Evolutionary conservation across 1,140 invertebrate genomes (phyloP).

Genomic region (Calosoma granatense): DNA sequence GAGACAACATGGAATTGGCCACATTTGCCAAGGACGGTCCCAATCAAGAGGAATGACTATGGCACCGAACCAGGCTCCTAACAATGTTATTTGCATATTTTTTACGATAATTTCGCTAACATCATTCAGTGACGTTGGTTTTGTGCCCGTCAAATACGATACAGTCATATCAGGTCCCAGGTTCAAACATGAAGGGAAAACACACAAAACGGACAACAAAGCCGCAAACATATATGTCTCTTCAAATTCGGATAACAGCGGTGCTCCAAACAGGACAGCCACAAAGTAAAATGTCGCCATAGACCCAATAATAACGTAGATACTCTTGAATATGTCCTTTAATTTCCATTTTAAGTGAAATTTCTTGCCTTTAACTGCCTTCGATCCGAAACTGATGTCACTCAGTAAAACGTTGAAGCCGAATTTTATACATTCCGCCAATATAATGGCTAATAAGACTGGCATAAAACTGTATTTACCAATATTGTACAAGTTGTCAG

Average conservation of each 20-base stretch:
- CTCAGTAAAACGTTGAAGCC: conserved; percentile 9
- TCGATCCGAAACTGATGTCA: conserved; percentile 7
- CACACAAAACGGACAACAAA: conserved; percentile 53
- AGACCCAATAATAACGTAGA: conserved; percentile 23
- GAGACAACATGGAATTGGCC: conserved; percentile 66
- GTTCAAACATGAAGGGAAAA: conserved; percentile 51
- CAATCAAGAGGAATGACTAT: conserved; percentile 85
- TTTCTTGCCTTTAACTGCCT: conserved; percentile 9
- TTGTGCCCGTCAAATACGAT: conserved; percentile 40
- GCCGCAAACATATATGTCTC: conserved; percentile 62
- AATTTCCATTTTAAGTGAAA: conserved; percentile 14
- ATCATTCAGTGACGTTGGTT: conserved; percentile 37
- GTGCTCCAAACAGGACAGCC: conserved; percentile 67
- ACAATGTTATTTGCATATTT: conserved; percentile 48
- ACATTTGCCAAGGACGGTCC: conserved; percentile 80
- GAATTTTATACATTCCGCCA: conserved; percentile 25
- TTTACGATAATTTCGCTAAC: conserved; percentile 46
- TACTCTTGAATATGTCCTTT: conserved; percentile 33
- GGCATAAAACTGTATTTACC: conserved; percentile 22
- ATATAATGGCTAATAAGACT: conserved; percentile 19
- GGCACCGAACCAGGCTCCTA: conserved; percentile 82
- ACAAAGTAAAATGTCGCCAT: conserved; percentile 44
- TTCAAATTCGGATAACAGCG: conserved; percentile 49
- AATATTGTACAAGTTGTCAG: conserved; percentile 21
- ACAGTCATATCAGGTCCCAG: conserved; percentile 45